phyloP scores from a whole-genome alignment of 1,140 invertebrate species.

The Drosophila eugracilis region DNA sequence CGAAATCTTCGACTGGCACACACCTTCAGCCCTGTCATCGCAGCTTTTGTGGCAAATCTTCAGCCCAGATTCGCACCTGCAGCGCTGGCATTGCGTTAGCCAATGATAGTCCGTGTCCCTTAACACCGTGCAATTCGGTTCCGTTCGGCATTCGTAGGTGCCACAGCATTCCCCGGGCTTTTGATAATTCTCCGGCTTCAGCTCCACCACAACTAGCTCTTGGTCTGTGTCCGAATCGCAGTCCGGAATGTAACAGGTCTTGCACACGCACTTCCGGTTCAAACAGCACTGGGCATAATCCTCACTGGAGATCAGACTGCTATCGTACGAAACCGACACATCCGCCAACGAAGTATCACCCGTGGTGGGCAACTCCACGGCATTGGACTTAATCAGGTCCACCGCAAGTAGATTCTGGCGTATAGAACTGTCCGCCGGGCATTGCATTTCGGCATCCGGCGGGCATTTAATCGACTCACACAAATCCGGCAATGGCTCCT shows the following conservation, averaged over 20 bases:
- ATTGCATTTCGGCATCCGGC: conserved; percentile 68
- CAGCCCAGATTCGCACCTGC: conserved; percentile 58
- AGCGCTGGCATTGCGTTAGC: conserved; percentile 70
- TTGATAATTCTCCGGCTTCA: conserved; percentile 63
- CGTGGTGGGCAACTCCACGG: conserved; percentile 17
- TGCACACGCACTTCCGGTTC: conserved; percentile 72
- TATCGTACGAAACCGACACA: conserved; percentile 22
- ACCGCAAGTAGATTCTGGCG: conserved; percentile 57
- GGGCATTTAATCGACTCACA: conserved; percentile 73
- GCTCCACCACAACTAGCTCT: conserved; percentile 55
- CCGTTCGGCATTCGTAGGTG: conserved; percentile 58
- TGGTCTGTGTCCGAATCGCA: conserved; percentile 49
- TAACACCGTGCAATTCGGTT: conserved; percentile 69
- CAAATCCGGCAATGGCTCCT: conserved; percentile 38
- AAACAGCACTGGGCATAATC: conserved; percentile 68
- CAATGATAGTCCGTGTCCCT: conserved; percentile 66
- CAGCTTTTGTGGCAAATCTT: conserved; percentile 70
- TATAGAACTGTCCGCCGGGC: conserved; percentile 71
- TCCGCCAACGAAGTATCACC: not conserved
- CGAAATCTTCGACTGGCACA: conserved; percentile 71
- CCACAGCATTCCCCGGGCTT: conserved; percentile 75
- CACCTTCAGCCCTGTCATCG: conserved; percentile 55
- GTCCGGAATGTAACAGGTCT: conserved; percentile 71
- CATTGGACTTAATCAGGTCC: conserved; percentile 55
- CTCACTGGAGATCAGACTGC: conserved; percentile 45